Base-by-base conservation (phyloP, 2,797 vertebrate genomes). In the Halcyon chelicuti region DNA sequence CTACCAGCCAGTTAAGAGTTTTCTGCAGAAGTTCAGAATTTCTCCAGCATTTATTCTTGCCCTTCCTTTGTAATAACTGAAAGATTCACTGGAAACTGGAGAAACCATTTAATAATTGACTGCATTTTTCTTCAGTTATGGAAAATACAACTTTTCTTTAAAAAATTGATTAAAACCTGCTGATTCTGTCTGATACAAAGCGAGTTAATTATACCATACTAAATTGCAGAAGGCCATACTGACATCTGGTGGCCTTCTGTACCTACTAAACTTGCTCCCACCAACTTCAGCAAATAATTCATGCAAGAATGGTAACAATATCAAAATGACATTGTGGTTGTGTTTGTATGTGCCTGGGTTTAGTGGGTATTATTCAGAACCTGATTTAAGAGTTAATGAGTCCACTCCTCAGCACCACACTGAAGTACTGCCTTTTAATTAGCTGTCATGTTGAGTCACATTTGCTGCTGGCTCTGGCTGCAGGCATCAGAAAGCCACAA, bases 351-450 rank as follows among this genome's bases (percentile, higher is more conserved):
- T 35, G 33, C 49, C 46, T 28, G 79, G 33, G 57, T 78, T 72
- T 94, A 77, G 17, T 18, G 46, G 44, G 11, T 44, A 68, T 31
- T 88, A 62, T 93, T 92, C 72, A 94, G 88, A 91, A 83, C 37
- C 8, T 51, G 70, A 81, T 60, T 90, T 88, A 92, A 72, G 68
- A 60, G 44, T 29, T 76, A 95, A 92, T 80, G 74, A 97, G 87
- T 91, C 40, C 26, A 57, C 10, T 84, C 73, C 65, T 86, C 54
- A 44, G 81, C 52, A 58, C 51, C 71, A 68, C 19, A 47, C 42
- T 92, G 67, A 96, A 96, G 46, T 82, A 78, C 67, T 83, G 76
- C 67, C 42, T 91, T 93, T 96, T 94, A 97, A 96, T 97, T 97
- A 97, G 58, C 66, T 95, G 73, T 74, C 85, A 40, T 75, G 47